Percentiles rank a stretch among this genome's conserved stretches.
These are phyloP conservation scores for Lepidothrix coronata DNA, from an alignment of 2,113 vertebrate genomes.

Conservation along the genomic window DNA sequence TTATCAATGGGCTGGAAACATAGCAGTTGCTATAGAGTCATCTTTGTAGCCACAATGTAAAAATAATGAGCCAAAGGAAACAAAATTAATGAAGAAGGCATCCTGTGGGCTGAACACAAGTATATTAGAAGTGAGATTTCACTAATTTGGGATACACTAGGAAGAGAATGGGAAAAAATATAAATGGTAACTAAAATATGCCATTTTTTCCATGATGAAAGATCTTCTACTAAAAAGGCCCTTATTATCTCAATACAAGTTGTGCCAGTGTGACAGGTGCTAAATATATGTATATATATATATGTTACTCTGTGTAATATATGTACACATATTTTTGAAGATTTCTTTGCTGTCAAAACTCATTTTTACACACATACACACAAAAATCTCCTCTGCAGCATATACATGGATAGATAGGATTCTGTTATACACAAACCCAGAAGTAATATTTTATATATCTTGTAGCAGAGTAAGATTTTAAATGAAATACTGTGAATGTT, in stretches of 20 bases:
- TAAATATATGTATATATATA: not conserved
- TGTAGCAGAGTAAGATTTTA: not conserved
- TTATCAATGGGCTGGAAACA: conserved; percentile 19
- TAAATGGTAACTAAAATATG: not conserved
- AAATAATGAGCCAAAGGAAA: conserved; percentile 69
- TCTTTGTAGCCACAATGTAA: conserved; percentile 49
- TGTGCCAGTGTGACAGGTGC: not conserved
- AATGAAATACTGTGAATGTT: not conserved
- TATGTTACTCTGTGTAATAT: not conserved
- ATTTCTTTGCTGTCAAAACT: not conserved
- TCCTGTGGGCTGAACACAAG: conserved; percentile 54
- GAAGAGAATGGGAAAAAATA: not conserved
- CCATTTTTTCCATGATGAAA: not conserved
- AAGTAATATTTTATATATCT: not conserved
- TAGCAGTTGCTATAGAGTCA: not conserved
- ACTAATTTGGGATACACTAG: not conserved
- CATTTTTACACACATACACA: not conserved
- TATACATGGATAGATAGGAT: not conserved
- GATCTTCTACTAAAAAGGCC: not conserved
- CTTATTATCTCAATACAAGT: not conserved
- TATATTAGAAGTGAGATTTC: conserved; percentile 24
- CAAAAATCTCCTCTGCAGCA: not conserved
- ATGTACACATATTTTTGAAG: not conserved
- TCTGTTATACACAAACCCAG: not conserved
- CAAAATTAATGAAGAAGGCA: conserved; percentile 61